Evolutionary conservation across 2,797 vertebrate species (phyloP), one percentile per base, ranked within the genome.

Genomic region (Sardinella longiceps): DNA sequence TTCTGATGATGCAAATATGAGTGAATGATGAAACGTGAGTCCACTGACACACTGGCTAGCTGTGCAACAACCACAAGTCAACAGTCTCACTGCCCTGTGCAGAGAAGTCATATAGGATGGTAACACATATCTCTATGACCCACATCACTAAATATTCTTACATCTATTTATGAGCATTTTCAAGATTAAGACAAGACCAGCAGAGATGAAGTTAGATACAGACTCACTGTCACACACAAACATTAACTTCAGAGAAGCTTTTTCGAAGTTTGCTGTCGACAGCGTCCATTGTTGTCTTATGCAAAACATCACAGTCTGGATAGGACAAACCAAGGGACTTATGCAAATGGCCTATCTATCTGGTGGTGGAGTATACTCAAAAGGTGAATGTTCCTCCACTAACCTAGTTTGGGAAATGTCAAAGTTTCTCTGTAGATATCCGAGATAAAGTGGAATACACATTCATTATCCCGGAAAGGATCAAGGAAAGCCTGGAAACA

Each of bases 251-350:
- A 83, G 20, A 84, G 87, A 85, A 84, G 87, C 90, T 91, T 88
- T 87, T 77, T 87, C 74, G 87, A 91, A 90, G 91, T 93, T 93
- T 89, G 91, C 91, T 90, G 89, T 92, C 93, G 33, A 77, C 70
- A n/a, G 18, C 90, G 84, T 89, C 92, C 90, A 94, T 94, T 96
- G 95, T 95, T 96, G 94, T 95, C 94, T 95, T 96, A 96, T 96
- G 95, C 96, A 96, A 96, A 96, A 87, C 87, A 89, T 87, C 89
- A 91, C 92, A 89, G 87, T 92, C 92, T 92, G 91, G 94, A 96
- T 95, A 95, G 95, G 94, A 92, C 90, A 83, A 90, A 92, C 87
- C 51, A 23, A 87, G 91, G 94, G 90, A 88, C 91, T 88, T 92
- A 96, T 95, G 94, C 93, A 95, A 95, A 94, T 94, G 11, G 83